Evolutionary conservation across 92 coral and sea anemone genomes (phyloP), one percentile per base, ranked within the genome.

Genomic region (Nematostella vectensis): DNA sequence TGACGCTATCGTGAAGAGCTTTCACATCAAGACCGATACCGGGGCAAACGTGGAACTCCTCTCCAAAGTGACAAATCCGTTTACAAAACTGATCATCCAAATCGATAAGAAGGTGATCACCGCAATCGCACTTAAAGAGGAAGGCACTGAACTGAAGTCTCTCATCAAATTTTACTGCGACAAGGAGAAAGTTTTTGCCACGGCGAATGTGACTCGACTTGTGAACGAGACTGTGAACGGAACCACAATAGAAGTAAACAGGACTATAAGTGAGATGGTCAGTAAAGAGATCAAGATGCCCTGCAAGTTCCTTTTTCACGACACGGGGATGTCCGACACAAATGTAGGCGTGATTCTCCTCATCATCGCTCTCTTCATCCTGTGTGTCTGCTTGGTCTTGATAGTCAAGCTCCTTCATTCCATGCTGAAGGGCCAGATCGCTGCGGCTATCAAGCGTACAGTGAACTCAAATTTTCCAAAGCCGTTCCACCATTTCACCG

Each of bases 391-490:
- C n/a, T n/a, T n/a, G n/a, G n/a, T n/a, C n/a, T n/a, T n/a, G n/a
- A n/a, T n/a, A 4, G 94, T 83, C 2, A 83, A 83, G 62, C 17
- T 74, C 28, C 63, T 83, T 15, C 94, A 79, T 31, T 83, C 94
- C 37, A 55, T 80, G 62, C 48, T 83, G 26, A 70, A 68, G 31
- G 87, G 94, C 18, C 87, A 83, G 26, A 24, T 83, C 54, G 94
- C 94, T 9, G 67, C 63, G 3, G 80, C 69, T 47, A 76, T 83
- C 43, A 83, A 79, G 58, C 78, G 61, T 50, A 83, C 87, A 0
- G 76, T 83, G 21, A 83, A 83, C 62, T 73, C 94, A n/a, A 87
- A 83, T 48, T 83, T 83, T 43, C 94, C 94, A 2, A 73, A 66
- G 40, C 93, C 81, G n/a, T 83, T 83, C 31, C 51, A 47, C 26